A percentile compares a stretch with the other conserved stretches of the same genome.
phyloP scores from a whole-genome alignment of 2,113 vertebrate species.

The Furnarius figulus region DNA sequence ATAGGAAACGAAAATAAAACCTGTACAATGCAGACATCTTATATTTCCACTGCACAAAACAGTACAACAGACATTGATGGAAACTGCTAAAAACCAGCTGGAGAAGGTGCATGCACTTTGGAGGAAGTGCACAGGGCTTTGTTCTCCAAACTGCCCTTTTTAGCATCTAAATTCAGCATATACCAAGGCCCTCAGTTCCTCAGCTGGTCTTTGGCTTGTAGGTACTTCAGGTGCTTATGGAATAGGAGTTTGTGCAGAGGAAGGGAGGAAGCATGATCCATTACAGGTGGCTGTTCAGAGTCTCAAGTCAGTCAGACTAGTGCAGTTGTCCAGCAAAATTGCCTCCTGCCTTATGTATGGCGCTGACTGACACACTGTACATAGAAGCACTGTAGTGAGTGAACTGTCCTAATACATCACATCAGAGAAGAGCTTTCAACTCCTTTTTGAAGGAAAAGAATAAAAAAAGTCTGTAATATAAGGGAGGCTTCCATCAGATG shows the following conservation, averaged over 20 bases:
- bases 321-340: neutral
- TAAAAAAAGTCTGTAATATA: neutral
- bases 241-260: neutral
- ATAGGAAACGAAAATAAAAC: neutral
- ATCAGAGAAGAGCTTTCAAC: neutral
- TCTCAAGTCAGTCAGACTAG: neutral
- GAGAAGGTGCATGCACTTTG: neutral
- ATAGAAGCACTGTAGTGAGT: neutral
- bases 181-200: neutral
- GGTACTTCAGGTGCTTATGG: neutral
- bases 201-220: neutral
- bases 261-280: neutral
- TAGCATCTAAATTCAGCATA: neutral
- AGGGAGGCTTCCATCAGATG: neutral
- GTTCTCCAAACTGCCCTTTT: neutral
- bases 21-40: neutral
- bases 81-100: neutral
- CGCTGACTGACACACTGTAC: neutral
- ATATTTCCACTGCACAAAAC: neutral
- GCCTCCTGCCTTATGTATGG: accelerated
- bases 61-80: neutral
- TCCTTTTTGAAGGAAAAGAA: neutral
- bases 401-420: neutral
- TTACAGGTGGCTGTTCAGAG: neutral
- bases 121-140: neutral